A percentile compares a stretch with the other conserved stretches of the same genome.
phyloP scores from a whole-genome alignment of 2,888 invertebrate genomes.

The Cerceris ruficornis region DNA sequence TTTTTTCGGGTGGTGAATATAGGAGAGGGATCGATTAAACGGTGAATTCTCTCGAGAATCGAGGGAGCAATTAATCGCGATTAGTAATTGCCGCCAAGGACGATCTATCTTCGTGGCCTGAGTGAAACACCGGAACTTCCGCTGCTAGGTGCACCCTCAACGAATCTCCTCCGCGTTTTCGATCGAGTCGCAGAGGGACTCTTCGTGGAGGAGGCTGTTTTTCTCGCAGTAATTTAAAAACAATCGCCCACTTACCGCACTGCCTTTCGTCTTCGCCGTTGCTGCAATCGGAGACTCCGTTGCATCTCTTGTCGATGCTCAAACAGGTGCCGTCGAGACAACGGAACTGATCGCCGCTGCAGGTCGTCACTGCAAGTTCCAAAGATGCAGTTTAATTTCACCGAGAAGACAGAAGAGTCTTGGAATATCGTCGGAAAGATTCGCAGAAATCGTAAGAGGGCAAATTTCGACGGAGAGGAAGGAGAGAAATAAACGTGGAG shows the following conservation, averaged over 20 bases:
- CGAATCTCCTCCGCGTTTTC: too few relatives aligned
- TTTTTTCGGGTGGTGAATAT: not conserved
- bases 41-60: not conserved
- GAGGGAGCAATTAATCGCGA: not conserved
- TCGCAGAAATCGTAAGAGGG: too few relatives aligned
- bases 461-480: not conserved
- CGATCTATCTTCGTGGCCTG: too few relatives aligned
- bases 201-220: too few relatives aligned
- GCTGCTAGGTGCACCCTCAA: too few relatives aligned
- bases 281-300: slow-evolving; percentile 83
- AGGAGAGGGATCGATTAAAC: not conserved
- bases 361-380: slow-evolving; percentile 77
- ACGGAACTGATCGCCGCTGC: slow-evolving; percentile 83
- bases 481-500: slow-evolving; percentile 7
- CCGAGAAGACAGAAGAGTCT: too few relatives aligned
- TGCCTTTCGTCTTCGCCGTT: slow-evolving; percentile 84
- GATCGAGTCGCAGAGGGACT: too few relatives aligned
- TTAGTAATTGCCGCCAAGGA: too few relatives aligned
- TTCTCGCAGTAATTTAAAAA: too few relatives aligned
- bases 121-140: too few relatives aligned
- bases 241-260: slow-evolving; percentile 79
- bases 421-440: too few relatives aligned
- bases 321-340: slow-evolving; percentile 84
- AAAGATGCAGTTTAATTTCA: too few relatives aligned
- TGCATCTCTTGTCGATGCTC: slow-evolving; percentile 82